Conservation (phyloP, 2,113 vertebrate species). For the Nibea albiflora region DNA sequence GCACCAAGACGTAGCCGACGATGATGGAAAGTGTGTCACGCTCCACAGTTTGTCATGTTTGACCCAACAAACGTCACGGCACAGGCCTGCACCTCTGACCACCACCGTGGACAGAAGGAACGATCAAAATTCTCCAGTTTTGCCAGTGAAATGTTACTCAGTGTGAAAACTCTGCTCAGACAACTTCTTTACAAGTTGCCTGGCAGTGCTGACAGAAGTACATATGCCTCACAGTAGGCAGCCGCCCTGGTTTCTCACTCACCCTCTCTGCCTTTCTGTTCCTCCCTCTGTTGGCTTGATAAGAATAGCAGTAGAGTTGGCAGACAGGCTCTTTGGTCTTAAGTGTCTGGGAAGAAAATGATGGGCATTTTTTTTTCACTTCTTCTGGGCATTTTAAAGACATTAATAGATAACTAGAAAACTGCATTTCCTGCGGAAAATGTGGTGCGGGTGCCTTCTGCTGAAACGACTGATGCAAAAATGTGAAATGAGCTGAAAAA, state of each 20-base stretch:
- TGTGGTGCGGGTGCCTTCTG: no score
- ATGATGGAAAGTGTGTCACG: background rate
- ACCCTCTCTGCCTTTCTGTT: background rate
- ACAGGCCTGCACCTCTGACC: background rate
- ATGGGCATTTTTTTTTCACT: background rate
- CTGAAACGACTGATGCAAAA: no score
- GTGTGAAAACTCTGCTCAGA: conserved; percentile 43
- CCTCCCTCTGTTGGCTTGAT: conserved; percentile 11
- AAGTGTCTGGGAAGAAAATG: background rate
- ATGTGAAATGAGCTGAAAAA: no score
- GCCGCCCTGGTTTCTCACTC: conserved; percentile 12
- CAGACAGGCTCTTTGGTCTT: background rate
- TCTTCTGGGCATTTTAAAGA: background rate
- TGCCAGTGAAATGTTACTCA: conserved; percentile 31
- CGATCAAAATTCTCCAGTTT: background rate
- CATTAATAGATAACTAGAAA: background rate
- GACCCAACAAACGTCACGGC: background rate
- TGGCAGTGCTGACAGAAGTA: conserved; percentile 36
- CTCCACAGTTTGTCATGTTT: background rate
- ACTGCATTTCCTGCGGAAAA: no score
- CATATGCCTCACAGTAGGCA: conserved; percentile 60
- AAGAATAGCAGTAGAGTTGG: conserved; percentile 12
- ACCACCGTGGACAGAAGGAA: conserved; percentile 23
- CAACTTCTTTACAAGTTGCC: conserved; percentile 42
- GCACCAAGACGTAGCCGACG: background rate